phyloP scores from a whole-genome alignment of 2,797 vertebrate genomes.

The Dromococcyx pavoninus region DNA sequence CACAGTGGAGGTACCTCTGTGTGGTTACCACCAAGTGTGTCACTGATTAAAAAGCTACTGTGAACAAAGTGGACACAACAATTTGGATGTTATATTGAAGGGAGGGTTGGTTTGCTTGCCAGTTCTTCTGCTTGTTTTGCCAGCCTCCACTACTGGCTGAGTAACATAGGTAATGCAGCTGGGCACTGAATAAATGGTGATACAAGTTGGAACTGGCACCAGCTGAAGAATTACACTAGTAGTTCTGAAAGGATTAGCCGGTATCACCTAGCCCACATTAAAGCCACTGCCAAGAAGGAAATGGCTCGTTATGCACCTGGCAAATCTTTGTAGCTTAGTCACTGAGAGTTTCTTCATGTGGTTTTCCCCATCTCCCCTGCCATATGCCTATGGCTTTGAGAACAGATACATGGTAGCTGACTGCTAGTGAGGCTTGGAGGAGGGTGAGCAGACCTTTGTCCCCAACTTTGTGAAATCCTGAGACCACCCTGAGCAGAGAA shows the following conservation, averaged over 20 bases:
- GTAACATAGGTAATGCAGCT: background rate
- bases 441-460: background rate
- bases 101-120: background rate
- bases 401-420: background rate
- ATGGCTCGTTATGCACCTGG: background rate
- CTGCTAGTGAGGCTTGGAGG: background rate
- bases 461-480: background rate
- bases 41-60: background rate
- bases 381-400: background rate
- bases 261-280: background rate
- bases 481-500: background rate
- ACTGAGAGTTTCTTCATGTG: background rate
- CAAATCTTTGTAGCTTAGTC: background rate
- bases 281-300: background rate
- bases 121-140: background rate
- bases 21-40: background rate
- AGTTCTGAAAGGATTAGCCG: background rate
- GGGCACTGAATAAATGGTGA: background rate
- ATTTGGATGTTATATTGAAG: background rate
- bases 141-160: background rate
- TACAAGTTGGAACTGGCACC: background rate
- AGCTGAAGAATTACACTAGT: background rate
- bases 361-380: too few relatives aligned
- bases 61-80: accelerated
- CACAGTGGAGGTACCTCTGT: background rate